Percentiles rank a stretch among this genome's conserved stretches.
phyloP scores from a whole-genome alignment of 2,113 vertebrate species.

The Scytalopus superciliaris region DNA sequence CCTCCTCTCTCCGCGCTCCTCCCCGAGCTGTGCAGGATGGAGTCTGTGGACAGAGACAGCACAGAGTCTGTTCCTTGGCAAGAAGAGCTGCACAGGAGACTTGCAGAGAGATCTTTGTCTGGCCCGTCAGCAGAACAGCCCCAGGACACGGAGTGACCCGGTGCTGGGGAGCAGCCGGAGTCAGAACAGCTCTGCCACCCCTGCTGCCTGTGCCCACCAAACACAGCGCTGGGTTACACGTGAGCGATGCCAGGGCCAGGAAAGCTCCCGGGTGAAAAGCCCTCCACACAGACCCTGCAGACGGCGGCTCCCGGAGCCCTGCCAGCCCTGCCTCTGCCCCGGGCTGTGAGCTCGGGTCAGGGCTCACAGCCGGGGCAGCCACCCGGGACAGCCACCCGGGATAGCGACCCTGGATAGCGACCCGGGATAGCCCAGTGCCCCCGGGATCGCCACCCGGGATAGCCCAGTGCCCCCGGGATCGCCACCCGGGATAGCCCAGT shows the following conservation, averaged over 20 bases:
- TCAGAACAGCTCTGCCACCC: neutral
- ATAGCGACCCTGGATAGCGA: no score
- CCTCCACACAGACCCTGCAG: neutral
- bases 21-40: neutral
- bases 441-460: no score
- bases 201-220: neutral
- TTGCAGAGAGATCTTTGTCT: neutral
- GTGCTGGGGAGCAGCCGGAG: neutral
- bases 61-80: neutral
- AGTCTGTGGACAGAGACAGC: neutral
- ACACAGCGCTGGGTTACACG: fast-evolving
- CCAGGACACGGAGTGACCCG: neutral
- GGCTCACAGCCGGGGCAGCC: no score
- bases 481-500: no score
- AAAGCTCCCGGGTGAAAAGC: fast-evolving
- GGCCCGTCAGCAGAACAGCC: neutral
- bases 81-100: neutral
- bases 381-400: no score
- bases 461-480: no score
- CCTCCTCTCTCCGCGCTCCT: neutral
- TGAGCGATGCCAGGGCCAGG: fast-evolving
- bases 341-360: no score
- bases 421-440: no score
- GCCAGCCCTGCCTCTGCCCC: neutral
- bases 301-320: neutral